A percentile compares a stretch with the other conserved stretches of the same genome.
Conservation (phyloP, 2,888 invertebrate genomes). For the Alloscopus bannaensis region DNA sequence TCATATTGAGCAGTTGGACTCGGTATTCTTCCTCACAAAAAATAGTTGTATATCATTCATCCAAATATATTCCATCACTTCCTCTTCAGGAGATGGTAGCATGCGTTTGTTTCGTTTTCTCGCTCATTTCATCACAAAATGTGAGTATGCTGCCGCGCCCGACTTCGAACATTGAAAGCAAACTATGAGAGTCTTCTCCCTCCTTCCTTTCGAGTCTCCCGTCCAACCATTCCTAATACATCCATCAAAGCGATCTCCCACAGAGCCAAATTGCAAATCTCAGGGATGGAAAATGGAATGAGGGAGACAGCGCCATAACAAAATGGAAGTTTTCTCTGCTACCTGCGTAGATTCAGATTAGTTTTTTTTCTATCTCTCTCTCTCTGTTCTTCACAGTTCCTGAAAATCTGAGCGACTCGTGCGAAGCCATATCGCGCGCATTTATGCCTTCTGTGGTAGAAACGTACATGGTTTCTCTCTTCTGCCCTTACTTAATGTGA, state of each 20-base stretch:
- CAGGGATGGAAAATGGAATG: constrained; percentile 42
- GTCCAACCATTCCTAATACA: constrained; percentile 53
- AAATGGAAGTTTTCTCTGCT: constrained; percentile 38
- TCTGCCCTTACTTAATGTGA: constrained; percentile 49
- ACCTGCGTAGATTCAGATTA: constrained; percentile 68
- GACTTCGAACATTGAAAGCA: background rate
- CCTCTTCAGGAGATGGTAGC: too few relatives aligned
- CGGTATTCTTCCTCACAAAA: background rate
- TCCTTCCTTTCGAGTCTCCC: constrained; percentile 17
- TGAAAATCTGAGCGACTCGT: too few relatives aligned
- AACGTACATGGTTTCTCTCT: too few relatives aligned
- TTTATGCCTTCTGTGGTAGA: too few relatives aligned
- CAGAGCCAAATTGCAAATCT: constrained; percentile 63
- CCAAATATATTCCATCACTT: constrained; percentile 31
- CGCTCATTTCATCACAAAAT: background rate
- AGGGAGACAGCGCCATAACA: constrained; percentile 15
- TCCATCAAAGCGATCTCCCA: constrained; percentile 64
- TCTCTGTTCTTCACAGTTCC: constrained; percentile 15
- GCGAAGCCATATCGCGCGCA: too few relatives aligned
- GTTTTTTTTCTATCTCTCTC: constrained; percentile 48
- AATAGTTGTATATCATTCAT: constrained; percentile 38
- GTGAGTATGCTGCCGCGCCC: too few relatives aligned
- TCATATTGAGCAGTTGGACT: background rate
- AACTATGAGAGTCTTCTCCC: too few relatives aligned
- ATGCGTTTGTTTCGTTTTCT: background rate